Conservation (phyloP, 2,797 vertebrate genomes). For the Falco berigora region DNA sequence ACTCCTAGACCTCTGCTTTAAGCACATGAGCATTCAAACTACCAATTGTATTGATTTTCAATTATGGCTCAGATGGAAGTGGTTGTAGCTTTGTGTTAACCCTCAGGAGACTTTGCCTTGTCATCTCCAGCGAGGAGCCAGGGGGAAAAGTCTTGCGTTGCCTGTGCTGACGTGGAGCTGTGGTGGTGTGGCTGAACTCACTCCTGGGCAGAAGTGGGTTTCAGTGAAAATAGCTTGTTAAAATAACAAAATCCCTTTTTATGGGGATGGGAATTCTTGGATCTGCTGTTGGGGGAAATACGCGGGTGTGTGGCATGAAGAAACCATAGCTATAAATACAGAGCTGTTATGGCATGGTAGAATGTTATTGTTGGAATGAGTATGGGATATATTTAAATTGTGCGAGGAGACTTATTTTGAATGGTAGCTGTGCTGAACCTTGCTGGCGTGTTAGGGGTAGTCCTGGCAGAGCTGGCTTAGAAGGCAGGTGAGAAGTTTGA, state of each 20-base stretch:
- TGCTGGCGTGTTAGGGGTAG: neutral
- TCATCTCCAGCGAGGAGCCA: neutral
- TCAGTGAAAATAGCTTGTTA: neutral
- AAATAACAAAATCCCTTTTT: neutral
- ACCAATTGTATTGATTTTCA: constrained; percentile 57
- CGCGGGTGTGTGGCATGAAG: accelerated
- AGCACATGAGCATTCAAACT: neutral
- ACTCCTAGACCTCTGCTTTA: neutral
- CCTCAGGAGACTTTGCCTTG: neutral
- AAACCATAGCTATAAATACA: neutral
- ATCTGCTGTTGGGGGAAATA: neutral
- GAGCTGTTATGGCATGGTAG: neutral
- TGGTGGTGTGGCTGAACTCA: neutral
- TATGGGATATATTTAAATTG: neutral
- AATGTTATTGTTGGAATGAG: neutral
- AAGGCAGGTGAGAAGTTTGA: neutral
- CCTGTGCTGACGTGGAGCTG: neutral
- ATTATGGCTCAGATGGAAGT: constrained; percentile 42
- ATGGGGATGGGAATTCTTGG: neutral
- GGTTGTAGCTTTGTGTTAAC: constrained; percentile 26
- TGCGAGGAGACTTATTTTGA: neutral
- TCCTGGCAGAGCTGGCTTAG: neutral
- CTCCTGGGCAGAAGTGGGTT: neutral
- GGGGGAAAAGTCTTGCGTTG: neutral
- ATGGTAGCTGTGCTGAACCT: neutral